Conservation (phyloP, 2,797 vertebrate species). For the Xenopus petersii region DNA sequence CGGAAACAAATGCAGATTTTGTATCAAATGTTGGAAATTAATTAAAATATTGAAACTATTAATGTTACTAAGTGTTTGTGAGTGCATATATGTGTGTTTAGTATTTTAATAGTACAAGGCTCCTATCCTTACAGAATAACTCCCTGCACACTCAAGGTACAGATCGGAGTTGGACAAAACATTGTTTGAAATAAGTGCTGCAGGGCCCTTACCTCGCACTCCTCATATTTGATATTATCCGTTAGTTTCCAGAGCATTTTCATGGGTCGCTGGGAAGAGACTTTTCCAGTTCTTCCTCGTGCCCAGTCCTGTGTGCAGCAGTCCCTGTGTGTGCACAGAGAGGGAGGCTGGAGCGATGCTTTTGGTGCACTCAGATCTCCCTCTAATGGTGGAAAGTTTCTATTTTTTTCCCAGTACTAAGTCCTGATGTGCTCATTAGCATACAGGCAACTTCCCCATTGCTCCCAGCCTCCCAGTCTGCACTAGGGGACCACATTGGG, state of each 20-base stretch:
- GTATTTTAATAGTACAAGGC: too few species aligned
- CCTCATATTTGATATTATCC: constrained; percentile 99
- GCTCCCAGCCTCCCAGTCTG: constrained; percentile 68
- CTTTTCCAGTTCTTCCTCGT: constrained; percentile 73
- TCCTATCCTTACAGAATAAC: too few species aligned
- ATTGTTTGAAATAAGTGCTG: too few species aligned
- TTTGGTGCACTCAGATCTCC: constrained; percentile 94
- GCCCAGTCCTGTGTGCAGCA: constrained; percentile 73
- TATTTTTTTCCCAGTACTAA: constrained; percentile 81
- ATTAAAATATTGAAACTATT: too few species aligned
- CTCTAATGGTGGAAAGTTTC: constrained; percentile 97
- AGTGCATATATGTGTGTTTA: too few species aligned
- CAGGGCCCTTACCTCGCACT: constrained; percentile 91
- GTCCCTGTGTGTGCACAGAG: constrained; percentile 57
- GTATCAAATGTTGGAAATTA: too few species aligned
- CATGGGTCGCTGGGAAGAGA: constrained; percentile 84
- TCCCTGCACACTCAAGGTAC: too few species aligned
- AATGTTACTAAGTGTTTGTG: too few species aligned
- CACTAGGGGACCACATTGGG: constrained; percentile 59
- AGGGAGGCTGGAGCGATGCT: constrained; percentile 65
- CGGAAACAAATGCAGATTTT: too few species aligned
- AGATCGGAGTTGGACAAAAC: too few species aligned
- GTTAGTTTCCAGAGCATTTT: constrained; percentile 99
- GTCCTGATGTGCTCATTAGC: constrained; percentile 94
- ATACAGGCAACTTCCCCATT: constrained; percentile 93